Evolutionary conservation across 1,140 invertebrate genomes (phyloP).

Genomic region (Mylabris phalerata): DNA sequence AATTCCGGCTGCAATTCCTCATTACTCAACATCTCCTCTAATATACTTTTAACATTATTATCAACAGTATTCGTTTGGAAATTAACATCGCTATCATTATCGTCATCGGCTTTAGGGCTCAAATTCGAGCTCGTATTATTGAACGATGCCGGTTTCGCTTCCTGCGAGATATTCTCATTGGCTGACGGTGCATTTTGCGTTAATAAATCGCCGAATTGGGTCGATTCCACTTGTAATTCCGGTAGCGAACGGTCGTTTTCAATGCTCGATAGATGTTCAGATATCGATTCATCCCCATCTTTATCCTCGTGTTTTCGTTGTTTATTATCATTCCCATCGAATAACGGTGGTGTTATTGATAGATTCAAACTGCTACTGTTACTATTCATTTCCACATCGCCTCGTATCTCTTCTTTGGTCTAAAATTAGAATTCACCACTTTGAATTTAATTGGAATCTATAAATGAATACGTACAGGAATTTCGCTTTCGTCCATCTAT

Average conservation of each 20-base stretch:
- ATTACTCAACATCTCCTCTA: slow-evolving; percentile 36
- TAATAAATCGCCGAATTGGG: slow-evolving; percentile 1
- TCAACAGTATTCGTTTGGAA: slow-evolving; percentile 2
- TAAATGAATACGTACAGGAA: background rate
- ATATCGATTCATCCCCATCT: slow-evolving; percentile 25
- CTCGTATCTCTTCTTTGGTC: too few species aligned
- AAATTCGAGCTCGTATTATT: slow-evolving; percentile 23
- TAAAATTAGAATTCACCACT: too few species aligned
- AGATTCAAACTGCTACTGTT: slow-evolving; percentile 12
- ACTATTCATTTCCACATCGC: background rate
- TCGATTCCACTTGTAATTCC: slow-evolving; percentile 36
- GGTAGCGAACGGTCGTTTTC: slow-evolving; percentile 40
- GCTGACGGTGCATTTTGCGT: slow-evolving; percentile 12
- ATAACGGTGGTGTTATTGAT: slow-evolving; percentile 21
- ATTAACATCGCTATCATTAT: slow-evolving; percentile 7
- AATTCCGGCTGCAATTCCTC: slow-evolving; percentile 28
- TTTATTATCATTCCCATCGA: slow-evolving; percentile 10
- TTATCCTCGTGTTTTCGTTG: slow-evolving; percentile 8
- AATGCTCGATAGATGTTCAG: slow-evolving; percentile 34
- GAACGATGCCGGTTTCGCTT: slow-evolving; percentile 17
- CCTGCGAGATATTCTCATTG: slow-evolving; percentile 15
- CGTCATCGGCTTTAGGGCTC: slow-evolving; percentile 21
- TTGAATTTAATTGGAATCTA: slow-evolving; percentile 1
- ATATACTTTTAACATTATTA: slow-evolving; percentile 32
- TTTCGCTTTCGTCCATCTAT: background rate